Percentiles rank a stretch among this genome's conserved stretches.
Conservation (phyloP, 2,113 vertebrate species). For the Psittacula cyanocephala region DNA sequence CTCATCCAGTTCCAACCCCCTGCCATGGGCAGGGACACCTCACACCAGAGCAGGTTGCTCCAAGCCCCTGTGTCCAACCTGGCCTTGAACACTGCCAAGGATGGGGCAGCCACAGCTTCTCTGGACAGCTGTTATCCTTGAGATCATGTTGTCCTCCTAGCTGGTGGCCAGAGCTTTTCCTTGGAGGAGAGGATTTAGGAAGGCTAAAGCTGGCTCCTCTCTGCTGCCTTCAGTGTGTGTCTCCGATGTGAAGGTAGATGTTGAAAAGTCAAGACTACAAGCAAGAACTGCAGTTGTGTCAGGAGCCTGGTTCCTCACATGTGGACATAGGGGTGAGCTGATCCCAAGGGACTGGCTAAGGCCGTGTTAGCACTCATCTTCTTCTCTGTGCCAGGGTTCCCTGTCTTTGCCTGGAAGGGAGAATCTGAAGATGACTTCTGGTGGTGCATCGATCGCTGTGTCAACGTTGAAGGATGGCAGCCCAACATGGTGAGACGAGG, state of each 20-base stretch:
- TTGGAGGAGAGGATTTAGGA: neutral
- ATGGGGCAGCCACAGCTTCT: neutral
- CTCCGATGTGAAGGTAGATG: neutral
- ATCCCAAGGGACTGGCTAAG: accelerated
- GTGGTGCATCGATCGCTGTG: slow-evolving; percentile 99
- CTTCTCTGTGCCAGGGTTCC: slow-evolving; percentile 81
- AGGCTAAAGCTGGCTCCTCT: neutral
- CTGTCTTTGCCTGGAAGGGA: slow-evolving; percentile 98
- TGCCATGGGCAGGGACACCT: neutral
- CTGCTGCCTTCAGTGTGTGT: neutral
- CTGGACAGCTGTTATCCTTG: neutral
- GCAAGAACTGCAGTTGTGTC: neutral
- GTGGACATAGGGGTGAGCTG: neutral
- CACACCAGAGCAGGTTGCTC: neutral
- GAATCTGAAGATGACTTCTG: slow-evolving; percentile 99
- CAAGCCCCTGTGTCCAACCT: neutral
- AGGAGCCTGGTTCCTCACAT: neutral
- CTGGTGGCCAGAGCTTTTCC: neutral
- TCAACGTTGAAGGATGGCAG: slow-evolving; percentile 97
- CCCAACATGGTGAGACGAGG: slow-evolving; percentile 91
- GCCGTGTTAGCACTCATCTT: neutral
- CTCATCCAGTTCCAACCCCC: neutral
- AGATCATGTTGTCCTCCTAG: neutral
- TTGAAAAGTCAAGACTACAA: neutral
- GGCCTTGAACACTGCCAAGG: neutral